Evolutionary conservation across 1,140 invertebrate species (phyloP), one percentile per base, ranked within the genome.

Genomic region (Zelostemma sp.): DNA sequence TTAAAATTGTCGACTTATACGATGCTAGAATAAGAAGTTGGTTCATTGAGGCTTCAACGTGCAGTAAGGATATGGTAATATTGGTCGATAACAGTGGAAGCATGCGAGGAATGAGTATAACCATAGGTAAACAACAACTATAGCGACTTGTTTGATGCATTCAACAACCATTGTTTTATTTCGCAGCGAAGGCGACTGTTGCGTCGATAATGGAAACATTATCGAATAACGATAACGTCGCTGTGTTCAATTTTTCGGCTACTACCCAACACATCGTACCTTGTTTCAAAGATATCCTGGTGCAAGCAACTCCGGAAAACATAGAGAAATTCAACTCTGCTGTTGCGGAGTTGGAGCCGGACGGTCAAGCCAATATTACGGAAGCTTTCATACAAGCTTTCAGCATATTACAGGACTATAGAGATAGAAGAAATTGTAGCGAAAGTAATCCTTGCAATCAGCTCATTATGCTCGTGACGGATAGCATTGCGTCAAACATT

Each of bases 391-490:
- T 87, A 9, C 88, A 88, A 73, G 97, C 97, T 4, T 99, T 99
- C 87, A 87, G 90, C 71, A 86, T 97, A 1, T 85, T 99, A 9
- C 89, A 85, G 86, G 89, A 77, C 90, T 91, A 91, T 58, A 83
- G 90, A 45, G 78, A 86, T 4, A 80, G 72, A 9, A 81, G 88
- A 1, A 87, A 87, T 41, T 92, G 91, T 54, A 74, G 76, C 60
- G 74, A 80, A 1, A 84, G 86, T 8, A 87, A 87, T 56, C 88
- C 89, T 8, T 99, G 97, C 77, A 99, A 99, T 85, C 97, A 99
- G 85, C 91, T 96, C 6, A 97, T 99, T 40, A 99, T 99, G 97
- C 83, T 99, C n/a, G 91, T 99, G 41, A 99, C 98, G 0, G 98
- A 99, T 86, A 96, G 97, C 21, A 92, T 98, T n/a, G 92, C 96